Conservation (phyloP, 1,140 invertebrate genomes). For the Antheraea pernyi region DNA sequence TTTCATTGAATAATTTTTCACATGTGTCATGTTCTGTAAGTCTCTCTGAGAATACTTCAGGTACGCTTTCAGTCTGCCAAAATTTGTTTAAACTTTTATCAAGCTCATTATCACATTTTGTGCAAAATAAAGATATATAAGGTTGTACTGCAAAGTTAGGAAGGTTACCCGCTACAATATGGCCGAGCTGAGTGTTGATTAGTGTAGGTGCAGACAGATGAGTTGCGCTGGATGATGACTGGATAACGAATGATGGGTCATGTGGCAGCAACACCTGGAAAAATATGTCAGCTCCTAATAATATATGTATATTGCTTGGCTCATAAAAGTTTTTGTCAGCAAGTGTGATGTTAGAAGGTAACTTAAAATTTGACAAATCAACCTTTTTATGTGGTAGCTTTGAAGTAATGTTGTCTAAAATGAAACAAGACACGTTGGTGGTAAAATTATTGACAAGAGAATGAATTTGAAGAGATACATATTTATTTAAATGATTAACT, state of each 20-base stretch:
- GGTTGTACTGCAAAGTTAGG: neutral
- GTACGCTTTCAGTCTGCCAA: constrained; percentile 8
- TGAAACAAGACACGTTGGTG: constrained; percentile 18
- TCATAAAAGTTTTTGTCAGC: constrained; percentile 27
- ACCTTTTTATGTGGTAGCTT: constrained; percentile 21
- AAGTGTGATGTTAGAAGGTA: constrained; percentile 24
- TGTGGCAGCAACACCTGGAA: constrained; percentile 19
- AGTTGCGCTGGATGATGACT: neutral
- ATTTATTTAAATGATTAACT: constrained; percentile 19
- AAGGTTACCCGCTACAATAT: constrained; percentile 13
- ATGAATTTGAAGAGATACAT: constrained; percentile 17
- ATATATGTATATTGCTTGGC: constrained; percentile 26
- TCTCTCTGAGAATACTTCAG: constrained; percentile 12
- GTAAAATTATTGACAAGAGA: constrained; percentile 16
- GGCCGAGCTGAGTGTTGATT: constrained; percentile 16
- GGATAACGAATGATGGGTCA: neutral
- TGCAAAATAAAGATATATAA: constrained; percentile 2
- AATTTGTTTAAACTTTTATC: neutral
- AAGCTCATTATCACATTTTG: neutral
- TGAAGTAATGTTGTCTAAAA: constrained; percentile 24
- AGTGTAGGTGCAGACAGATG: constrained; percentile 3
- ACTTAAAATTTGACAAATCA: constrained; percentile 18
- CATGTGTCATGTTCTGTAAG: constrained; percentile 11
- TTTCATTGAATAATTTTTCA: constrained; percentile 21
- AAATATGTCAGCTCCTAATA: constrained; percentile 32